Conservation (phyloP, 2,113 vertebrate species). For the Xenus cinereus region DNA sequence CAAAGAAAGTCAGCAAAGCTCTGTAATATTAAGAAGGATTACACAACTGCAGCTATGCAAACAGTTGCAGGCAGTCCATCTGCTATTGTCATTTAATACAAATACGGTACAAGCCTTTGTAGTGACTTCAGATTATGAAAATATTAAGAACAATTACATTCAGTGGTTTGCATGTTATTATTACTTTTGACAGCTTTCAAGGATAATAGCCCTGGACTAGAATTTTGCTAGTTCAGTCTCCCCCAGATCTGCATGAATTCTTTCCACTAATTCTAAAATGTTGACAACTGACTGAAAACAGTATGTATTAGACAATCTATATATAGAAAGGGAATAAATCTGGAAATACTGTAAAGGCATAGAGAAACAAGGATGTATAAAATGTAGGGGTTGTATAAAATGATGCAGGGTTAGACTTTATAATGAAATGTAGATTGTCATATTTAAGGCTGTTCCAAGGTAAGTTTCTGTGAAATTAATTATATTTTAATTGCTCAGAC, state of each 20-base stretch:
- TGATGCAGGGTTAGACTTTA: neutral
- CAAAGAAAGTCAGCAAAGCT: neutral
- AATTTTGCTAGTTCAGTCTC: neutral
- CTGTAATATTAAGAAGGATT: neutral
- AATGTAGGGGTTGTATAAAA: too few relatives aligned
- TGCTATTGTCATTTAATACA: neutral
- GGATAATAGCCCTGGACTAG: neutral
- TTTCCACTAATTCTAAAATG: neutral
- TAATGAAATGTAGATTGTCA: neutral
- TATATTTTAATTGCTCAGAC: neutral
- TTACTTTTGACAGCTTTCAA: neutral
- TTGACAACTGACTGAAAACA: neutral
- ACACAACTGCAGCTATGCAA: neutral
- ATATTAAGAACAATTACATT: neutral
- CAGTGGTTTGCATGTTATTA: neutral
- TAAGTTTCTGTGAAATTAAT: neutral
- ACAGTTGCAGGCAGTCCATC: neutral
- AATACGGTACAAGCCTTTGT: neutral
- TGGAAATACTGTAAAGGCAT: neutral
- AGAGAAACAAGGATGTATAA: neutral
- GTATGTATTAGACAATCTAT: neutral
- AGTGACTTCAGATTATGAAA: conserved; percentile 5
- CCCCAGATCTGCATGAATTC: neutral
- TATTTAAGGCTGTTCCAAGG: neutral
- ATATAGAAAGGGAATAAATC: neutral